These are phyloP conservation scores for Podilymbus podiceps DNA, from an alignment of 2,113 vertebrate species.

Conservation along the genomic window DNA sequence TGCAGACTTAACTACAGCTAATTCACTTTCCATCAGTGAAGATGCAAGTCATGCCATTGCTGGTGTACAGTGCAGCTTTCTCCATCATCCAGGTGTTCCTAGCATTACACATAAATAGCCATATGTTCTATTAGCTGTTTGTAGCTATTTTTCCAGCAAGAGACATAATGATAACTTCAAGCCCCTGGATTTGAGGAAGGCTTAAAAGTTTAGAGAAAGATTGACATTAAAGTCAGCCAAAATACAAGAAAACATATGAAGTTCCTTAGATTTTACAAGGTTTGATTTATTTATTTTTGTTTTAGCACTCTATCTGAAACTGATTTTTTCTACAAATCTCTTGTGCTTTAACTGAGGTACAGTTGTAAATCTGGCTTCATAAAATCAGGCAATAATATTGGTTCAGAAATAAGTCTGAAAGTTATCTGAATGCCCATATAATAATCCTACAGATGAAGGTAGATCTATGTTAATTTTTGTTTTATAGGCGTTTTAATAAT, in stretches of 20 bases:
- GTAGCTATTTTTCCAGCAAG: neutral
- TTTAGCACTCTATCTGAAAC: neutral
- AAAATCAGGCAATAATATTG: neutral
- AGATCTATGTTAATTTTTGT: neutral
- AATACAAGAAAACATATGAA: neutral
- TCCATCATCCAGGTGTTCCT: neutral
- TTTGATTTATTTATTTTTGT: neutral
- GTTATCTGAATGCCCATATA: neutral
- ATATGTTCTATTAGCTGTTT: neutral
- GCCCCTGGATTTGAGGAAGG: neutral
- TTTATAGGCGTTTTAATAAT: neutral
- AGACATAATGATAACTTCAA: neutral
- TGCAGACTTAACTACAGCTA: neutral
- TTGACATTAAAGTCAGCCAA: neutral
- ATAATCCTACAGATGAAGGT: neutral
- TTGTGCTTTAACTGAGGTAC: neutral
- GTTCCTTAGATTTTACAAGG: neutral
- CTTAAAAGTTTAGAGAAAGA: neutral
- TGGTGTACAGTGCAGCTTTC: neutral
- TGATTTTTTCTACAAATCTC: neutral
- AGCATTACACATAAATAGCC: neutral
- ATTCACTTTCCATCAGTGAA: neutral
- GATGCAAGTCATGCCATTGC: neutral
- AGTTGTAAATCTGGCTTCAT: neutral
- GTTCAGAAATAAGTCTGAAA: neutral